phyloP scores from a whole-genome alignment of 2,888 invertebrate species.

The Plebejus melissa region DNA sequence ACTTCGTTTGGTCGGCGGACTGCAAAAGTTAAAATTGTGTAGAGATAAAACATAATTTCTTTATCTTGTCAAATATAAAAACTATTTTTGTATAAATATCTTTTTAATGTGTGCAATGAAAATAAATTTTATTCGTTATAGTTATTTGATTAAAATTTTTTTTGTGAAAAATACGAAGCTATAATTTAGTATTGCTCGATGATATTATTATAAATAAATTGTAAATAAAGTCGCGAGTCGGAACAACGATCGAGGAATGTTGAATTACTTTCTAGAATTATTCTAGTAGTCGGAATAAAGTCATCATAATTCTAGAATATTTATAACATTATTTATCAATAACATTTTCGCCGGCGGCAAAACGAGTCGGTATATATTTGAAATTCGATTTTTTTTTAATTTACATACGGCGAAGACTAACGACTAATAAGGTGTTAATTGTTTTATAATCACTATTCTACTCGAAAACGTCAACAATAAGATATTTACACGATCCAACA shows the following conservation, averaged over 20 bases:
- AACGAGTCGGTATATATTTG: constrained; percentile 17
- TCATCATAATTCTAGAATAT: constrained; percentile 15
- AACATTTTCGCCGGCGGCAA: background rate
- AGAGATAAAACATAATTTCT: constrained; percentile 34
- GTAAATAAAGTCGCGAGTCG: background rate
- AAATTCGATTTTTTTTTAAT: constrained; percentile 17
- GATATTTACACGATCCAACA: constrained; percentile 54
- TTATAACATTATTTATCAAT: constrained; percentile 15
- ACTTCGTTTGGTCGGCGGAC: constrained; percentile 32
- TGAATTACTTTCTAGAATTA: constrained; percentile 2
- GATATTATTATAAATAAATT: constrained; percentile 5
- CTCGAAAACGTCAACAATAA: constrained; percentile 51
- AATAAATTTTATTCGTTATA: background rate
- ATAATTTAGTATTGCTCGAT: constrained; percentile 9
- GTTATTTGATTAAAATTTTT: background rate
- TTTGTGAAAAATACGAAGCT: constrained; percentile 21
- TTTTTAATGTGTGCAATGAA: constrained; percentile 10
- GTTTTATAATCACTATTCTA: constrained; percentile 37
- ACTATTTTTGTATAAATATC: constrained; percentile 29
- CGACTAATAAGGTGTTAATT: constrained; percentile 29
- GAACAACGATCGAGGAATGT: constrained; percentile 13
- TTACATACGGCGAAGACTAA: constrained; percentile 26
- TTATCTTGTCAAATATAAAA: constrained; percentile 29
- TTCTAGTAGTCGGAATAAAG: constrained; percentile 25
- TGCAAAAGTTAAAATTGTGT: constrained; percentile 30